Evolutionary conservation across 2,797 vertebrate species (phyloP).

Genomic region (Ptychobarbus kaznakovi): DNA sequence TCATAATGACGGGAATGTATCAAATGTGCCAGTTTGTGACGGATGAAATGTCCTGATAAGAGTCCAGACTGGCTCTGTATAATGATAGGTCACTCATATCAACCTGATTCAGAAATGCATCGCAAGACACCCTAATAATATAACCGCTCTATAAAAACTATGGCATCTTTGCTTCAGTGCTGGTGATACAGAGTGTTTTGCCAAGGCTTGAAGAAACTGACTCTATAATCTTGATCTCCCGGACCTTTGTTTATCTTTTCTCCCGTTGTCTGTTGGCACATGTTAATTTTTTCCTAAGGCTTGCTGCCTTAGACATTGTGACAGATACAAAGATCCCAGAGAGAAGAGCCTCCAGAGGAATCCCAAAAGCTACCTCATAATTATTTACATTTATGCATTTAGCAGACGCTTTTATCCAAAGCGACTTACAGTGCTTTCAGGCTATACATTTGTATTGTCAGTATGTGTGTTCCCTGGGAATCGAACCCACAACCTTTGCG

Average conservation of each 20-base stretch:
- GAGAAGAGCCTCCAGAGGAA: conserved; percentile 73
- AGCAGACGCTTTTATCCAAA: no score
- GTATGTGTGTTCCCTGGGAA: no score
- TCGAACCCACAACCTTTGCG: no score
- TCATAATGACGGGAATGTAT: conserved; percentile 59
- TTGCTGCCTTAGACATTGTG: conserved; percentile 65
- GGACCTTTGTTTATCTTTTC: conserved; percentile 65
- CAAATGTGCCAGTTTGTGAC: conserved; percentile 58
- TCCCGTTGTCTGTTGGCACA: conserved; percentile 73
- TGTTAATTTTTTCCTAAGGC: conserved; percentile 76
- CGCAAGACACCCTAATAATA: conserved; percentile 51
- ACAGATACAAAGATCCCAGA: conserved; percentile 75
- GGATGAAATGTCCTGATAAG: conserved; percentile 59
- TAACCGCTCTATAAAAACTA: conserved; percentile 54
- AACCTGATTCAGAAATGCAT: conserved; percentile 54
- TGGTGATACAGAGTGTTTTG: conserved; percentile 51
- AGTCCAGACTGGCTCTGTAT: conserved; percentile 55
- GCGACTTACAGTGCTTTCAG: no score
- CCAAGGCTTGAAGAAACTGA: conserved; percentile 50
- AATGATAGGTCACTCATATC: conserved; percentile 62
- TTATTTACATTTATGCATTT: no score
- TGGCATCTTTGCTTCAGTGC: conserved; percentile 42
- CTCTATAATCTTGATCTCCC: conserved; percentile 58
- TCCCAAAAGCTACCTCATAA: conserved; percentile 78
- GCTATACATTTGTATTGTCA: no score